These are phyloP conservation scores for Antechinus stuartii DNA, from an alignment of 2,113 vertebrate genomes.

Conservation along the genomic window DNA sequence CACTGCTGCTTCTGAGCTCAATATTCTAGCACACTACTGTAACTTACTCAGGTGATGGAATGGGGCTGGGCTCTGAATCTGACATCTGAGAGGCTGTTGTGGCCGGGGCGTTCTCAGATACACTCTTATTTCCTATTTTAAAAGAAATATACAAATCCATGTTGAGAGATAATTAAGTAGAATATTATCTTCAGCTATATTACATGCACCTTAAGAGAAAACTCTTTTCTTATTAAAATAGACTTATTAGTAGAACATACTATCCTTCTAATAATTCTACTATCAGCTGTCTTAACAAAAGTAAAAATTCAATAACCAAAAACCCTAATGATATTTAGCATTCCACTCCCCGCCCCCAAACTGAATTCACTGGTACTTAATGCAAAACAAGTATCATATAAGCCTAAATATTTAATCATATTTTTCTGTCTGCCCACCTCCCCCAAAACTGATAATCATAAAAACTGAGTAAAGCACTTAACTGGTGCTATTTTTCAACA, in stretches of 20 bases:
- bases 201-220: constrained; percentile 57
- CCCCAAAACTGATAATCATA: not conserved
- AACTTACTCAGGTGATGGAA: constrained; percentile 88
- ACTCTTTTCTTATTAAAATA: constrained; percentile 31
- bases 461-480: not conserved
- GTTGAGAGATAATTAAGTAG: constrained; percentile 41
- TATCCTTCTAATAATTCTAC: constrained; percentile 9
- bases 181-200: constrained; percentile 49
- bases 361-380: constrained; percentile 48
- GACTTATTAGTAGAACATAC: not conserved
- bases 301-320: constrained; percentile 17
- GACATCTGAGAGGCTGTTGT: constrained; percentile 81
- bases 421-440: not conserved
- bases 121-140: constrained; percentile 84
- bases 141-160: constrained; percentile 55
- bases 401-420: not conserved
- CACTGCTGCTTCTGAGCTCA: not conserved
- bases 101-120: constrained; percentile 83
- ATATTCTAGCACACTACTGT: not conserved
- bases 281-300: constrained; percentile 40
- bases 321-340: constrained; percentile 27
- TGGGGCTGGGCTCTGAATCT: constrained; percentile 78
- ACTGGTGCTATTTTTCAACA: not conserved
- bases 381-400: not conserved
- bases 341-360: not conserved